These are phyloP conservation scores for Parasteatoda lunata DNA, from an alignment of 2,888 invertebrate genomes.

Conservation along the genomic window DNA sequence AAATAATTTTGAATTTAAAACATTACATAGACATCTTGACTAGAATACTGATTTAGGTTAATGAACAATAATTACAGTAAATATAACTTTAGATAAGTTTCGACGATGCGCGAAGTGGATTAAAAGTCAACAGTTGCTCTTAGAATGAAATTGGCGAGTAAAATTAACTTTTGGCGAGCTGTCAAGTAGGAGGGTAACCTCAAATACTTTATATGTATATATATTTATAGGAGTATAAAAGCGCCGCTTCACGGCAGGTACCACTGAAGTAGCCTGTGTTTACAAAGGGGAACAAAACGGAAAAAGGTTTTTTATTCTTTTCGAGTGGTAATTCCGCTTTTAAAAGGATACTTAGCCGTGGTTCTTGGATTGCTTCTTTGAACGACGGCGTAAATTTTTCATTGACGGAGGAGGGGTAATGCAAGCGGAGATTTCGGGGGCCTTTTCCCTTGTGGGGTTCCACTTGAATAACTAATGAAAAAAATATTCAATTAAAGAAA, in stretches of 20 bases:
- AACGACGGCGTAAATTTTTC: constrained; percentile 42
- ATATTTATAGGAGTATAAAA: constrained; percentile 18
- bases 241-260: constrained; percentile 30
- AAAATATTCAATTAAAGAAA: too few species aligned
- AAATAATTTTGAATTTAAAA: too few species aligned
- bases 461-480: neutral
- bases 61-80: too few species aligned
- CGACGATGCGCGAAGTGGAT: too few species aligned
- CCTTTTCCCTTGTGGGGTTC: constrained; percentile 2
- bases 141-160: constrained; percentile 1
- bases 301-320: constrained; percentile 7
- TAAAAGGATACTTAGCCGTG: constrained; percentile 55
- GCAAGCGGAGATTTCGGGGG: constrained; percentile 1
- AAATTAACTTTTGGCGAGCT: neutral
- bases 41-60: too few species aligned
- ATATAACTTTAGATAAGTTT: too few species aligned
- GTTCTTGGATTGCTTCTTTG: constrained; percentile 35
- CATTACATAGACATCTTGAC: too few species aligned
- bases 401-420: neutral
- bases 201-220: constrained; percentile 22
- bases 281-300: constrained; percentile 41
- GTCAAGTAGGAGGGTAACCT: constrained; percentile 10
- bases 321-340: constrained; percentile 55
- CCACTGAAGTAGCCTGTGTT: constrained; percentile 47
- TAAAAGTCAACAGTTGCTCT: too few species aligned